Evolutionary conservation across 1,140 invertebrate species (phyloP), one percentile per base, ranked within the genome.

Genomic region (Papilio polyxenes): DNA sequence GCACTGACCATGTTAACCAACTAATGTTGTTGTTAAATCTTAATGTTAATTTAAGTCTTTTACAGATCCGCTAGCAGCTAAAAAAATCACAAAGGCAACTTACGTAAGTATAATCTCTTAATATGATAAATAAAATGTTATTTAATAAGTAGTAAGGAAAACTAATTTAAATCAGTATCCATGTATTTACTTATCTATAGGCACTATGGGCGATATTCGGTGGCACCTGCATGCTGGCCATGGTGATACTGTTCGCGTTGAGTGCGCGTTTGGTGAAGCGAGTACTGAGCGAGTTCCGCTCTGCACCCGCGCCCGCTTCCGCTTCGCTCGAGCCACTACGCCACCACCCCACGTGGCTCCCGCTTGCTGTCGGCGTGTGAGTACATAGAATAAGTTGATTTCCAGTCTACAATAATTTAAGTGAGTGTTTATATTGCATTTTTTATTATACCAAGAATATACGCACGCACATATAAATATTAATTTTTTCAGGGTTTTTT

Each of bases 201-300:
- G 82, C 87, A 8, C 59, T 93, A 17, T 91, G 92, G 90, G 87
- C 89, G 6, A 79, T 84, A 8, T 85, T 93, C 65, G 88, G 90
- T 0, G 89, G 90, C 8, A 85, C 87, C 1, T 90, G 87, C 74
- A 87, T 91, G 4, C 62, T 93, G 11, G 85, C 83, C 0, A 87
- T 89, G 83, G 85, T 86, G 0, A 83, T 83, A 0, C 75, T 91
- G 10, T 40, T 92, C 4, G 88, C 87, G 0, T 83, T 89, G 23
- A 88, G 91, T 23, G 83, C 89, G 11, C 87, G 91, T 10, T 86
- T 84, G 0, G 88, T 90, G 0, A 94, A 94, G 83, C 84, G 87
- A 0, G 82, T 93, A 2, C 80, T 94, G 9, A 85, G 88, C 44
- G 85, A 87, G 31, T 86, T 94, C 77, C 89, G 90, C 5, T 88